phyloP scores from a whole-genome alignment of 2,888 invertebrate species.

The Orchesellides sinensis region DNA sequence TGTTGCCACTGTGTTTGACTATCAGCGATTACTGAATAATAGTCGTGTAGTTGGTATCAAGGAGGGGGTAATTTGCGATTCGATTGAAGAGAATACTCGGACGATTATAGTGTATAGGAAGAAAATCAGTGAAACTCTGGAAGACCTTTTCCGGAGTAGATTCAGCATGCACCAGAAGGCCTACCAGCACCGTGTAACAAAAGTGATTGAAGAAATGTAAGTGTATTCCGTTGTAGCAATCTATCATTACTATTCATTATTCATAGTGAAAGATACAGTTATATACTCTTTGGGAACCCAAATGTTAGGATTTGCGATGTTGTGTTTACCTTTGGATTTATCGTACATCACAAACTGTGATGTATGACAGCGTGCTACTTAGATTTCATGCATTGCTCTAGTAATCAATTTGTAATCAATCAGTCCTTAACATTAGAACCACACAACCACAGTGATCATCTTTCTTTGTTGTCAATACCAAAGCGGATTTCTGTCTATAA shows the following conservation, averaged over 20 bases:
- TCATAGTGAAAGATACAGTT: background rate
- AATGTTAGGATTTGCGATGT: too few relatives aligned
- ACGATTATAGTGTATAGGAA: conserved; percentile 78
- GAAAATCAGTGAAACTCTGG: conserved; percentile 78
- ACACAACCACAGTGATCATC: too few relatives aligned
- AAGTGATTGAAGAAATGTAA: conserved; percentile 78
- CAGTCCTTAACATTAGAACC: too few relatives aligned
- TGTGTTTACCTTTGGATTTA: too few relatives aligned
- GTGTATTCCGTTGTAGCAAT: conserved; percentile 68
- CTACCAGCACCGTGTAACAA: conserved; percentile 79
- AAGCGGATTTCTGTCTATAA: too few relatives aligned
- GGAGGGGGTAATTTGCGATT: conserved; percentile 72
- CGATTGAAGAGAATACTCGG: conserved; percentile 56
- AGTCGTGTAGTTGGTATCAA: conserved; percentile 76
- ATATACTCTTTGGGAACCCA: background rate
- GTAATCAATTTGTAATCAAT: too few relatives aligned
- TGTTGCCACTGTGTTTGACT: conserved; percentile 78
- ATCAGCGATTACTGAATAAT: conserved; percentile 77
- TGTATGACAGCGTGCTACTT: too few relatives aligned
- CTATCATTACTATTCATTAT: background rate
- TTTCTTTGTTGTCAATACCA: too few relatives aligned
- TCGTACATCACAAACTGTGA: too few relatives aligned
- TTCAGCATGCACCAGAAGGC: conserved; percentile 78
- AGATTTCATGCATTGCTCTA: too few relatives aligned
- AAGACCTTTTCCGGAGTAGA: conserved; percentile 79